A percentile compares a stretch with the other conserved stretches of the same genome.
Evolutionary conservation across 2,888 invertebrate genomes (phyloP).

Genomic region (Autographa pulchrina): DNA sequence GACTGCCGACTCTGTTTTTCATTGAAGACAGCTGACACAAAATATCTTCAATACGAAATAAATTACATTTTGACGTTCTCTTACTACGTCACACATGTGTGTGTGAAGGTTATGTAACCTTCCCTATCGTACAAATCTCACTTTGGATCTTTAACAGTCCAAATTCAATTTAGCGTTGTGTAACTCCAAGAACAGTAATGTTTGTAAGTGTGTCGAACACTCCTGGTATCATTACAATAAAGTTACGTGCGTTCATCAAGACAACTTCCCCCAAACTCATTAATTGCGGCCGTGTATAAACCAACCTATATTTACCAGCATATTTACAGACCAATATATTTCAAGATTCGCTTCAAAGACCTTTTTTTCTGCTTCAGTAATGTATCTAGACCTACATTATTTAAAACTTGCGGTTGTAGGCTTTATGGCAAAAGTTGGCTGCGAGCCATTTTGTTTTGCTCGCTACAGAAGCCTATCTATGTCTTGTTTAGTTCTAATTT

Average conservation of each 20-base stretch:
- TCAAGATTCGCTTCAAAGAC: not conserved
- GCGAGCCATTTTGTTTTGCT: conserved; percentile 27
- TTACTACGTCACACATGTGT: not conserved
- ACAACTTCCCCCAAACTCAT: not conserved
- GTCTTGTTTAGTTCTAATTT: conserved; percentile 5
- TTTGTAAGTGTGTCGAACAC: not conserved
- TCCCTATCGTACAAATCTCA: not conserved
- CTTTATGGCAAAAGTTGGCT: conserved; percentile 26
- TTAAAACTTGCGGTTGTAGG: conserved; percentile 9
- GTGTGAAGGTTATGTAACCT: too few species aligned
- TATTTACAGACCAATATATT: not conserved
- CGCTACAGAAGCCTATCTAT: conserved; percentile 17
- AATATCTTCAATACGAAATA: not conserved
- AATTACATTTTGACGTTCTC: not conserved
- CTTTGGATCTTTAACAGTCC: not conserved
- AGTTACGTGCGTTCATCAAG: not conserved
- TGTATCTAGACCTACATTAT: conserved; percentile 2
- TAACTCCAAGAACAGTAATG: not conserved
- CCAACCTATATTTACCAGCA: not conserved
- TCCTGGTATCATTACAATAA: not conserved
- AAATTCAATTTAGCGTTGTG: not conserved
- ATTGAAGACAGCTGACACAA: not conserved
- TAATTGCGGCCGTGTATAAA: not conserved
- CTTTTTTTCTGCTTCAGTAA: not conserved
- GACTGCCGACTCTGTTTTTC: not conserved